phyloP scores from a whole-genome alignment of 2,797 vertebrate genomes.

The Paguma larvata region DNA sequence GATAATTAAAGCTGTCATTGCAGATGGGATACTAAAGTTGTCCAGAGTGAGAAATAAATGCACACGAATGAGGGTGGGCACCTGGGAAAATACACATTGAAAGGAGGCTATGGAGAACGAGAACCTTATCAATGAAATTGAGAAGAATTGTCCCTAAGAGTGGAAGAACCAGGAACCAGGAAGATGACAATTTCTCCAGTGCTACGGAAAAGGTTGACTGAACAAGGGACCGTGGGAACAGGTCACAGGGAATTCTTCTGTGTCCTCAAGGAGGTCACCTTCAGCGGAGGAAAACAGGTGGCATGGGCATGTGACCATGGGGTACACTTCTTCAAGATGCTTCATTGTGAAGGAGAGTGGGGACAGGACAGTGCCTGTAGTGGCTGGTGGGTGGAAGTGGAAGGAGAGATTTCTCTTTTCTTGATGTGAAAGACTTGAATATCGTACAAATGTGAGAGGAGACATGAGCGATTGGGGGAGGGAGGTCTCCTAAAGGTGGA shows the following conservation, averaged over 20 bases:
- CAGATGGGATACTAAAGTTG: background rate
- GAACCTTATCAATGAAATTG: background rate
- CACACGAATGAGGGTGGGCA: background rate
- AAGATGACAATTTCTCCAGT: background rate
- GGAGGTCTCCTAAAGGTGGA: background rate
- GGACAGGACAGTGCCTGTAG: too few species aligned
- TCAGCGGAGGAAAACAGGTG: background rate
- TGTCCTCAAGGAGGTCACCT: background rate
- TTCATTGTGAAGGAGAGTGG: background rate
- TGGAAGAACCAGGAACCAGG: background rate
- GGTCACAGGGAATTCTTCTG: background rate
- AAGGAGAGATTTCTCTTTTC: background rate
- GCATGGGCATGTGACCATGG: accelerated
- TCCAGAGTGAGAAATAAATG: background rate
- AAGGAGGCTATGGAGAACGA: background rate
- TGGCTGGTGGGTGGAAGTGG: background rate
- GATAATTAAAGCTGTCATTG: background rate
- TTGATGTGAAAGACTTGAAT: background rate
- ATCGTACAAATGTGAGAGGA: background rate
- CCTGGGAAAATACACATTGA: background rate
- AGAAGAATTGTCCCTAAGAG: background rate
- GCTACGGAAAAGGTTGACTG: background rate
- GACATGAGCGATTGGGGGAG: accelerated
- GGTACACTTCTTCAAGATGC: background rate
- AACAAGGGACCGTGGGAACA: accelerated